Base-by-base conservation (phyloP, 2,113 vertebrate species). In the Tursiops truncatus region DNA sequence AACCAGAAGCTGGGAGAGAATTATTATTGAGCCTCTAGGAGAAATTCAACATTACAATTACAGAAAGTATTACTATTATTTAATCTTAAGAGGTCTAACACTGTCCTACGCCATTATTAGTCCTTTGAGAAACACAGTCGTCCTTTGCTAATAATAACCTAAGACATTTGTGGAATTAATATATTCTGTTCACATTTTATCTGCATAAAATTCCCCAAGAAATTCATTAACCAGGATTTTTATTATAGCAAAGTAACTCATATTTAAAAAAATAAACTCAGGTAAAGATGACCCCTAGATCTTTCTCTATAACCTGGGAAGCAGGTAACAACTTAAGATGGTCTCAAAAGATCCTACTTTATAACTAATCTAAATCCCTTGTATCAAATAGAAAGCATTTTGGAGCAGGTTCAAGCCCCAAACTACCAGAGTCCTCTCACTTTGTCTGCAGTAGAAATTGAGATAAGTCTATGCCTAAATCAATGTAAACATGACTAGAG, bases 181-280 rank as follows among this genome's bases (percentile, higher is more conserved):
- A 77, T 77, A 82, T 71, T 91, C 62, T 82, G 25, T 71, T 92
- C 65, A 56, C 33, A 88, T 77, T 92, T 92, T 85, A 93, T 65
- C 68, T 93, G 74, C 28, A 58, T 82, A 87, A 93, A 88, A 83
- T 77, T 93, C 74, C 74, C 90, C 68, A 87, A 82, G 74, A 95
- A 96, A 95, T 71, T 77, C 33, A 68, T 95, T 91, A 91, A 82
- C 28, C n/a, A 74, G 63, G 11, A 89, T 56, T 65, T 90, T 76
- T 89, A 53, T 89, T 25, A 80, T n/a, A 89, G 71, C 65, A 89
- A 89, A 87, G 71, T 21, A 74, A 76, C 15, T 38, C 23, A 53
- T 53, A 56, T 85, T 92, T 2, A 6, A 65, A 92, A 89, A 77
- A 85, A 50, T 53, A 89, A 53, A 89, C 21, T 58, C 18, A 68